Conservation (phyloP, 2,797 vertebrate species). For the Setipinna tenuifilis region DNA sequence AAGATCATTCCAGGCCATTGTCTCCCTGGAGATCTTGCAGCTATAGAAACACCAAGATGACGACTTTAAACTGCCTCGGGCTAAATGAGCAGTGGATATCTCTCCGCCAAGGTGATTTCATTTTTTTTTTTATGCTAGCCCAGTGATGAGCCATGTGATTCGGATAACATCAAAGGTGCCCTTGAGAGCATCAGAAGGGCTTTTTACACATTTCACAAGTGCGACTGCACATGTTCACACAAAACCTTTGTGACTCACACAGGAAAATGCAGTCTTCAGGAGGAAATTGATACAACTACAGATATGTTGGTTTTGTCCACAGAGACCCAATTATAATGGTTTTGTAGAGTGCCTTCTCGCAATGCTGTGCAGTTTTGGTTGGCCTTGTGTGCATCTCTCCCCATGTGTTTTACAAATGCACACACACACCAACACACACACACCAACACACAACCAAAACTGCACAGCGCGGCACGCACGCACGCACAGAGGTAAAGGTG, state of each 20-base stretch:
- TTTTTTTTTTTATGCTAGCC: background rate
- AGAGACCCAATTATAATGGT: background rate
- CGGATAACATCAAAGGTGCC: background rate
- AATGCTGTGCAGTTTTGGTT: background rate
- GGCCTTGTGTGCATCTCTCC: background rate
- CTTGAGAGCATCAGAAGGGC: background rate
- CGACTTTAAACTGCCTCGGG: background rate
- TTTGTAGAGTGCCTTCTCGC: background rate
- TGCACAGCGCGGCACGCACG: no score
- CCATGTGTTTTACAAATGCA: background rate
- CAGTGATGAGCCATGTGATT: background rate
- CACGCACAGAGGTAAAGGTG: background rate
- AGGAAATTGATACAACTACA: background rate
- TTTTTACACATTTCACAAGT: background rate
- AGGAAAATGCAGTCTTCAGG: background rate
- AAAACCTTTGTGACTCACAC: background rate
- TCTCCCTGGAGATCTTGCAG: background rate
- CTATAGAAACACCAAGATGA: background rate
- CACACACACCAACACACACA: no score
- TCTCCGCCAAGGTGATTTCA: background rate
- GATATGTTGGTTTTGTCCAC: background rate
- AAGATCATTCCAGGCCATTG: background rate
- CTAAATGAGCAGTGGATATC: background rate
- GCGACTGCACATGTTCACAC: background rate
- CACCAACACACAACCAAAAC: no score